phyloP scores from a whole-genome alignment of 2,888 invertebrate species.

The Mactromeris polynyma region DNA sequence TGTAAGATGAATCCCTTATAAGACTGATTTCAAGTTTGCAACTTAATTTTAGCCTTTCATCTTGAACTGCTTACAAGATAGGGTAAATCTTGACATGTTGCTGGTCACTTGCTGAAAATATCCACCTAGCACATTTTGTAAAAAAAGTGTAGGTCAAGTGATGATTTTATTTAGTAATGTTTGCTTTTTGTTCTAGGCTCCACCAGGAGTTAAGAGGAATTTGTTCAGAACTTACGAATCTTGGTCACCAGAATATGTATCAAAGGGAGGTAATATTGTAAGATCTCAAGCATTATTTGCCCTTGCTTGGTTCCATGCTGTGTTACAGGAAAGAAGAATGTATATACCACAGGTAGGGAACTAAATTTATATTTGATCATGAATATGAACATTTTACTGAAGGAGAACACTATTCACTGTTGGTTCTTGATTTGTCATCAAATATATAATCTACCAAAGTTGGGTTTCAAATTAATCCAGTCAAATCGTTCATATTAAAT shows the following conservation, averaged over 20 bases:
- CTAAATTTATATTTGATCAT: background rate
- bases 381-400: background rate
- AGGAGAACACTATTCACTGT: background rate
- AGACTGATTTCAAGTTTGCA: too few relatives aligned
- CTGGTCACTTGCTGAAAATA: too few relatives aligned
- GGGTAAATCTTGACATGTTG: too few relatives aligned
- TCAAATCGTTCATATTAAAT: background rate
- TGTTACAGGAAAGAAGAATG: conserved; percentile 94
- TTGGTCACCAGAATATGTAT: conserved; percentile 89
- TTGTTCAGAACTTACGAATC: conserved; percentile 92
- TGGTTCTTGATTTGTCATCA: background rate
- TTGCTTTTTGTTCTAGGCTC: conserved; percentile 89
- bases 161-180: too few relatives aligned
- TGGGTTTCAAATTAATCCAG: too few relatives aligned
- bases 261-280: conserved; percentile 83
- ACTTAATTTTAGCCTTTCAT: too few relatives aligned
- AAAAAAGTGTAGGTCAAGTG: too few relatives aligned
- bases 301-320: conserved; percentile 95
- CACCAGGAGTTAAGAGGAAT: conserved; percentile 95
- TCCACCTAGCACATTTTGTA: too few relatives aligned
- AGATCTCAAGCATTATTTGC: conserved; percentile 90
- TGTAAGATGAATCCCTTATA: too few relatives aligned
- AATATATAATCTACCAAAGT: too few relatives aligned
- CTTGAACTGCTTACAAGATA: too few relatives aligned
- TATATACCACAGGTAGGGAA: conserved; percentile 92